Conservation (phyloP, 2,113 vertebrate species). For the Mus spicilegus region DNA sequence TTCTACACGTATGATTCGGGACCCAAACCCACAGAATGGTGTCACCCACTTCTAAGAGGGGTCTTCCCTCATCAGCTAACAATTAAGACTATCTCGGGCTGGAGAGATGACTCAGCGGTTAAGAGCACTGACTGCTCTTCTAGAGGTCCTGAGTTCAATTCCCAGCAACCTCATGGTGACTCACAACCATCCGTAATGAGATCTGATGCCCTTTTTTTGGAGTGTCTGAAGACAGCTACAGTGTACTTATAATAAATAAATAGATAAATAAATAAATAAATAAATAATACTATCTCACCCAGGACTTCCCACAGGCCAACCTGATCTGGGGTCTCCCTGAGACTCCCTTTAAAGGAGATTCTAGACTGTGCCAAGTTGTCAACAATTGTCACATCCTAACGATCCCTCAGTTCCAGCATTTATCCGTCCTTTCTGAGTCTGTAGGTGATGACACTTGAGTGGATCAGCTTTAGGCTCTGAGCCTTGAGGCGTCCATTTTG, state of each 20-base stretch:
- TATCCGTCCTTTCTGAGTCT: background rate
- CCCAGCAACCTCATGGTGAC: too few species aligned
- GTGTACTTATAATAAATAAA: too few species aligned
- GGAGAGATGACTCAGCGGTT: too few species aligned
- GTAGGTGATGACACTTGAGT: background rate
- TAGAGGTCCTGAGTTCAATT: too few species aligned
- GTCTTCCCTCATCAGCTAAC: background rate
- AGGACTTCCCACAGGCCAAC: too few species aligned
- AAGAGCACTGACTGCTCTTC: too few species aligned
- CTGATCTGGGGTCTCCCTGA: background rate
- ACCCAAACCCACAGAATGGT: background rate
- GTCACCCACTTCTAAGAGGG: background rate
- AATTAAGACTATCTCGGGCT: background rate
- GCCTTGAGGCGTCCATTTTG: background rate
- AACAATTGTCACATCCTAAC: background rate
- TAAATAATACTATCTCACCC: too few species aligned
- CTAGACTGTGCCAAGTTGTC: background rate
- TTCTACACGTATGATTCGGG: background rate
- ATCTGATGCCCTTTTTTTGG: too few species aligned
- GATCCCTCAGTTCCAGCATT: background rate
- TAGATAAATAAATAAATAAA: too few species aligned
- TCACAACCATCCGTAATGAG: too few species aligned
- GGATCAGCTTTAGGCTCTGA: background rate
- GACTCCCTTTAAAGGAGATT: too few species aligned
- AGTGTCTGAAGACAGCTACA: too few species aligned